These are phyloP conservation scores for Passer domesticus DNA, from an alignment of 2,113 vertebrate genomes.

Conservation along the genomic window DNA sequence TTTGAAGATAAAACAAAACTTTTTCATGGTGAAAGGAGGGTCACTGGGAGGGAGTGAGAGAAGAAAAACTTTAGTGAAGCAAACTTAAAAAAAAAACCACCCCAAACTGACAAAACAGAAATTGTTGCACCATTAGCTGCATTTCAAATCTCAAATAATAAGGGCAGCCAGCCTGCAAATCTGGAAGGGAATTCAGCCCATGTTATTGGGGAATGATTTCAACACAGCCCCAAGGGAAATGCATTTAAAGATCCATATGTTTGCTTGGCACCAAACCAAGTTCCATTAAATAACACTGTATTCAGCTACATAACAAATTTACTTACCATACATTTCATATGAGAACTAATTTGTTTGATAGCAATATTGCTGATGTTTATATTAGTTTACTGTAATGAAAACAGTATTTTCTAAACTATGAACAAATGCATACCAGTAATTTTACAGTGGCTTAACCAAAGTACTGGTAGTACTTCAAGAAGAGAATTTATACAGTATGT, in stretches of 20 bases:
- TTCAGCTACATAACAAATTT: constrained; percentile 70
- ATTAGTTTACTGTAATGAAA: constrained; percentile 72
- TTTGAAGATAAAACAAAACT: not conserved
- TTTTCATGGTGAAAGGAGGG: not conserved
- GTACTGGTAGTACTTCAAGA: constrained; percentile 33
- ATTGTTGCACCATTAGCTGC: not conserved
- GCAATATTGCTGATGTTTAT: constrained; percentile 69
- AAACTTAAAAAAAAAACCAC: not conserved
- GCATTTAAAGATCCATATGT: constrained; percentile 68
- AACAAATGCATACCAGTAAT: constrained; percentile 52
- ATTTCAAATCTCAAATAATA: constrained; percentile 29
- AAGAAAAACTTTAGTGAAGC: not conserved
- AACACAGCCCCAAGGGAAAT: constrained; percentile 55
- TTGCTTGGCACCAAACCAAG: constrained; percentile 68
- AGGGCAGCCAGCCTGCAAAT: constrained; percentile 31
- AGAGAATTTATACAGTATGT: not conserved
- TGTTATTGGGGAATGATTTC: constrained; percentile 62
- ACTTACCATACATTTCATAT: constrained; percentile 66
- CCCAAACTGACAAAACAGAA: not conserved
- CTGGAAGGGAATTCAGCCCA: constrained; percentile 49
- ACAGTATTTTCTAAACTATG: constrained; percentile 61
- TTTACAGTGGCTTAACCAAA: constrained; percentile 30
- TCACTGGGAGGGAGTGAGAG: not conserved
- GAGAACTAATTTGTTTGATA: constrained; percentile 77
- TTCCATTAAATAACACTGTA: constrained; percentile 65